Conservation (phyloP, 2,797 vertebrate species). For the Cygnus olor region DNA sequence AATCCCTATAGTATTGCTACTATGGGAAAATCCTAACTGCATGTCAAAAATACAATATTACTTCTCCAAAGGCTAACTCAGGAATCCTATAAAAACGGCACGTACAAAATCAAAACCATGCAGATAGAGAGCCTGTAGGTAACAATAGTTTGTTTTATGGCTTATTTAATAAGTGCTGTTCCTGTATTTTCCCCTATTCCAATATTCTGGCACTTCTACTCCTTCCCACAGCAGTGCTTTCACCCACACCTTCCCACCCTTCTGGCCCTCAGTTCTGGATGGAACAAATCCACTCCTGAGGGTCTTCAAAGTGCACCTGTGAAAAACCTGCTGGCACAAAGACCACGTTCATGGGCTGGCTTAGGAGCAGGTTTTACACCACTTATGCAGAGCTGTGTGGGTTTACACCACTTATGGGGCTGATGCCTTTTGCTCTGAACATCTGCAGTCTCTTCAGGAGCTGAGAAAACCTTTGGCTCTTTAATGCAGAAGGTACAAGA, state of each 20-base stretch:
- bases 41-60: rapidly evolving
- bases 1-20: not conserved
- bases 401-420: rapidly evolving
- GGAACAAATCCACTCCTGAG: not conserved
- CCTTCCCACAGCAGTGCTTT: not conserved
- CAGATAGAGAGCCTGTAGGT: rapidly evolving
- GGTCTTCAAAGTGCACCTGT: not conserved
- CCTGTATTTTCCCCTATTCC: not conserved
- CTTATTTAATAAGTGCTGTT: not conserved
- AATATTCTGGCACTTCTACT: not conserved
- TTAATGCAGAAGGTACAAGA: not conserved
- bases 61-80: not conserved
- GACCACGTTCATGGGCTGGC: rapidly evolving
- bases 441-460: rapidly evolving
- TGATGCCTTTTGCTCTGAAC: not conserved
- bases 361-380: not conserved
- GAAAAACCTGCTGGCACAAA: not conserved
- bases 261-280: rapidly evolving
- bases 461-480: not conserved
- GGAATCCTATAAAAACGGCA: not conserved
- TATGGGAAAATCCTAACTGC: not conserved
- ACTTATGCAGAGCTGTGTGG: too few species aligned
- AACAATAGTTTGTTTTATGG: not conserved
- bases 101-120: rapidly evolving
- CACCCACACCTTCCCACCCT: not conserved